Percentiles rank a stretch among this genome's conserved stretches.
phyloP scores from a whole-genome alignment of 1,140 invertebrate genomes.

The Listronotus bonariensis region DNA sequence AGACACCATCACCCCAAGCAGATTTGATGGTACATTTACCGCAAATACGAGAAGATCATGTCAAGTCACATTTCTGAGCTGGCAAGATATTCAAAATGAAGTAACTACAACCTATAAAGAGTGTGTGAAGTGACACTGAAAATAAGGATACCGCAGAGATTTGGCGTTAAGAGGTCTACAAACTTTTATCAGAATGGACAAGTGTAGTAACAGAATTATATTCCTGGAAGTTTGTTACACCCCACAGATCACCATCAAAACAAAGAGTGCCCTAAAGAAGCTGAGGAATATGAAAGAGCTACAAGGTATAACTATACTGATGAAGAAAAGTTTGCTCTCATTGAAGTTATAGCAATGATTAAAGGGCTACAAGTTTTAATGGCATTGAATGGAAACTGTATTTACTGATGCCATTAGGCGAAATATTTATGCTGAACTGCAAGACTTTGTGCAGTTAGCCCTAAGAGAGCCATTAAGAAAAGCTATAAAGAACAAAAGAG shows the following conservation, averaged over 20 bases:
- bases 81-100: conserved; percentile 92
- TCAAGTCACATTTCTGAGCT: conserved; percentile 97
- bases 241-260: conserved; percentile 98
- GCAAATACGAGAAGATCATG: conserved; percentile 94
- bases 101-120: conserved; percentile 93
- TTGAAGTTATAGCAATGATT: conserved; percentile 99
- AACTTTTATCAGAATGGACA: conserved; percentile 94
- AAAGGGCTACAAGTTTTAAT: conserved; percentile 98
- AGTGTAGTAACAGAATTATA: conserved; percentile 97
- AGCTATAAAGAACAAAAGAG: conserved; percentile 97
- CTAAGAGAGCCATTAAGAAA: conserved; percentile 93
- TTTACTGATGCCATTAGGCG: conserved; percentile 94
- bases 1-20: conserved; percentile 85
- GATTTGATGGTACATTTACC: conserved; percentile 96
- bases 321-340: conserved; percentile 97
- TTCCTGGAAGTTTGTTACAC: conserved; percentile 97
- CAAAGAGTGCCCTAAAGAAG: conserved; percentile 91
- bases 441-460: conserved; percentile 94
- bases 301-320: conserved; percentile 97
- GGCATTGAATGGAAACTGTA: conserved; percentile 96
- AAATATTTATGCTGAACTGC: conserved; percentile 95
- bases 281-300: conserved; percentile 99
- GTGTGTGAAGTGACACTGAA: conserved; percentile 86
- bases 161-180: conserved; percentile 91
- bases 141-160: conserved; percentile 91